Conservation (phyloP, 2,113 vertebrate genomes). For the Athene noctua region DNA sequence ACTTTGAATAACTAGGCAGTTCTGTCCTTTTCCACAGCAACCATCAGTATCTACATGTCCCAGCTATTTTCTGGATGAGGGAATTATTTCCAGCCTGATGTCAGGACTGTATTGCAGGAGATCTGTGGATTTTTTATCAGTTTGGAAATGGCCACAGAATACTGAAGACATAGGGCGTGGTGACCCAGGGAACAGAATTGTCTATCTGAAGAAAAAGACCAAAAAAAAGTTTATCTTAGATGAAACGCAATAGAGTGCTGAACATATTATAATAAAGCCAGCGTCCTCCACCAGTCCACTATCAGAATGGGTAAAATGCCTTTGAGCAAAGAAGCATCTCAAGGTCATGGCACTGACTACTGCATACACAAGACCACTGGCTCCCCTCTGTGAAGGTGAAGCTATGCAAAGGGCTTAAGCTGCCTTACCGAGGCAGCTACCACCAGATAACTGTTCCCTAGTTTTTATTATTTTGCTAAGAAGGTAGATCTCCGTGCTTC, state of each 20-base stretch:
- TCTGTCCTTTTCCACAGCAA: slow-evolving; percentile 26
- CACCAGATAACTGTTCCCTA: neutral
- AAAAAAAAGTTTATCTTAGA: neutral
- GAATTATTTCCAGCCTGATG: slow-evolving; percentile 19
- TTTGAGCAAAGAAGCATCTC: neutral
- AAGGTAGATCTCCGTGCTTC: neutral
- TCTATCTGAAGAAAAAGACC: neutral
- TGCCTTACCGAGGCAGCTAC: neutral
- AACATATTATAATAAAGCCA: neutral
- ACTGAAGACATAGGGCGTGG: neutral
- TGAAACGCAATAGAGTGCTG: neutral
- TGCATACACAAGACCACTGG: neutral
- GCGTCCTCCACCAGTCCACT: neutral
- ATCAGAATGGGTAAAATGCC: neutral
- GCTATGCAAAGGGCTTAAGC: neutral
- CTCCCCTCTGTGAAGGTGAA: neutral
- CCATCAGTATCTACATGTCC: neutral
- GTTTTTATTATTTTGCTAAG: neutral
- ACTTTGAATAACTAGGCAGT: slow-evolving; percentile 3
- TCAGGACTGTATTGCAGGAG: neutral
- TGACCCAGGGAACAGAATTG: neutral
- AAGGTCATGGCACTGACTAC: too few relatives aligned
- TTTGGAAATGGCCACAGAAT: neutral
- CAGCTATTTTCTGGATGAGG: slow-evolving; percentile 37
- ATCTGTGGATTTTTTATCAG: neutral